Base-by-base conservation (phyloP, 23 tunicate genomes). In the Trididemnum miniatum region DNA sequence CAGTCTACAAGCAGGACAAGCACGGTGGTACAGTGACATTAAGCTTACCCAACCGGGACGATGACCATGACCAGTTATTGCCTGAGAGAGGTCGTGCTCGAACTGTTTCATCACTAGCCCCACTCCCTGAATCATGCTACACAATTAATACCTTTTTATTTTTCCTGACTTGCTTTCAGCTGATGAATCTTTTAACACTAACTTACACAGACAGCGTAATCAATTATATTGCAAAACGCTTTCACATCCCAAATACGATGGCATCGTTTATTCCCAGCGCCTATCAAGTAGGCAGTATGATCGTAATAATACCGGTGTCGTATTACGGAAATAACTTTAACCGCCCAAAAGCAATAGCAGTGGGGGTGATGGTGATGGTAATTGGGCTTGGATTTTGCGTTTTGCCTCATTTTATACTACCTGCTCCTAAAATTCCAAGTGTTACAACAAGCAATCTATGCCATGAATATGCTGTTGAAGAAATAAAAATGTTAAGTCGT, bases 201-300 rank as follows among this genome's bases (percentile, higher is more conserved):
- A 86, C 97, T 34, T 91, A 91, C 76, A 91, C 97, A 3, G 90
- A 86, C 87, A 91, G 97, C 32, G 97, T 91, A n/a, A 44, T 91
- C 79, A 91, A 91, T 44, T 91, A 82, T 52, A 91, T 91, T 30
- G 78, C 97, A 7, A 91, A 91, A 71, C 83, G 90, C 35, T 91
- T 91, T 54, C 79, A 71, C 20, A 91, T 91, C 0, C 97, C 97
- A 39, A 86, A 91, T 77, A 91, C 89, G n/a, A 91, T 91, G 97
- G 97, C 97, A 0, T 91, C 97, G 44, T 91, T 91, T 52, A 91
- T 91, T 78, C 90, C 90, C 0, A 86, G 90, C 84, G 74, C 87
- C 54, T 91, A 91, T 71, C 97, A 91, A 66, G 49, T 91, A 1
- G 90, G 97, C 27, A 91, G 71, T 71, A 81, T 86, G 84, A 81